A percentile compares a stretch with the other conserved stretches of the same genome.
Conservation (phyloP, 1,140 invertebrate species). For the Lasioglossum baleicum region DNA sequence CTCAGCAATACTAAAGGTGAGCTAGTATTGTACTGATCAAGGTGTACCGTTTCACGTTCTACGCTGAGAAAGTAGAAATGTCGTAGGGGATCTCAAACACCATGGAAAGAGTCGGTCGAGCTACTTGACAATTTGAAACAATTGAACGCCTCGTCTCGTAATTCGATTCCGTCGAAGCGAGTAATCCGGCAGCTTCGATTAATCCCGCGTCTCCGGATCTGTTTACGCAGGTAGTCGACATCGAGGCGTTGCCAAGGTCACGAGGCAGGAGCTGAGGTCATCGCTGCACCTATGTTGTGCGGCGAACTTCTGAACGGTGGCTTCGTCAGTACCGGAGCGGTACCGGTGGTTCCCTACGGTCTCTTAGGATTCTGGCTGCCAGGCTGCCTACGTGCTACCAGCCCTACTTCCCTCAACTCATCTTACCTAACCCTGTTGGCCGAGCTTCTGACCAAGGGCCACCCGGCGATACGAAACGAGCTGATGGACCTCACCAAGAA, state of each 20-base stretch:
- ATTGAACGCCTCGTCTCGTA: neutral
- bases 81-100: neutral
- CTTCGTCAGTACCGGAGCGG: conserved; percentile 78
- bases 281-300: conserved; percentile 79
- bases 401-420: conserved; percentile 72
- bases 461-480: conserved; percentile 61
- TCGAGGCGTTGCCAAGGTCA: conserved; percentile 62
- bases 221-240: conserved; percentile 50
- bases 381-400: conserved; percentile 75
- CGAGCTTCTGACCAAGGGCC: conserved; percentile 74
- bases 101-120: neutral
- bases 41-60: too few relatives aligned
- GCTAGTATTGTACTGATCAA: too few relatives aligned
- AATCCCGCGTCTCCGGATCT: conserved; percentile 16
- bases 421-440: conserved; percentile 75
- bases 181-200: conserved; percentile 19
- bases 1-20: too few relatives aligned
- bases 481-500: conserved; percentile 70
- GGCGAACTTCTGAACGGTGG: conserved; percentile 79
- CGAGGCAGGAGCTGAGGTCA: conserved; percentile 65
- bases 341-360: conserved; percentile 76
- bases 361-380: conserved; percentile 77
- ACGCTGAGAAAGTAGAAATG: too few relatives aligned
- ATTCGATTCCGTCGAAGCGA: neutral
- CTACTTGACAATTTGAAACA: neutral